Evolutionary conservation across 2,113 vertebrate species (phyloP).

Genomic region (Cricetomys ansorgei): DNA sequence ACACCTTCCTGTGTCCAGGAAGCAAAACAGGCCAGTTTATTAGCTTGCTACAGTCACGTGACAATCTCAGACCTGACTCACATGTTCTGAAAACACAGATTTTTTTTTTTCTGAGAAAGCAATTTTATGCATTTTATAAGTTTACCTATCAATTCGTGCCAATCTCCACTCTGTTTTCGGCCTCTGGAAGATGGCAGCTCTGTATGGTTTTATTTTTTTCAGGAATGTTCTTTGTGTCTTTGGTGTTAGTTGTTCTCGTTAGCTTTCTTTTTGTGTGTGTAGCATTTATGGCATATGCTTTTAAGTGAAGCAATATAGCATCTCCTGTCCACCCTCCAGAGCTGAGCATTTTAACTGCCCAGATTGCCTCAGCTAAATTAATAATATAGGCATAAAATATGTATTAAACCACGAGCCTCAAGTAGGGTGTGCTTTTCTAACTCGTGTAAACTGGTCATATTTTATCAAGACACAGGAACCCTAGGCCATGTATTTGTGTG

Average conservation of each 20-base stretch:
- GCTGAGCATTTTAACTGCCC: neutral
- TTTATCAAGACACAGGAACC: neutral
- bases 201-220: neutral
- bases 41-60: neutral
- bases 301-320: neutral
- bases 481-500: neutral
- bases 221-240: conserved; percentile 2
- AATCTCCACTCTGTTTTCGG: neutral
- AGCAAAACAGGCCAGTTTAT: neutral
- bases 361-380: neutral
- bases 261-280: neutral
- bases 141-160: neutral
- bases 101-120: conserved; percentile 6
- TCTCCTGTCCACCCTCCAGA: neutral
- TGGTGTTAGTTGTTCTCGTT: neutral
- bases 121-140: neutral
- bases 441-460: neutral
- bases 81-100: conserved; percentile 4
- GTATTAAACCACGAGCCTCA: neutral
- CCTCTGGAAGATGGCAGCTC: neutral
- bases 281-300: neutral
- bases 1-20: neutral
- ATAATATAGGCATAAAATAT: neutral
- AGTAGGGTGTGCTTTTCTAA: neutral
- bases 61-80: neutral